These are phyloP conservation scores for Psephotus haematonotus DNA, from an alignment of 2,113 vertebrate species.

Conservation along the genomic window DNA sequence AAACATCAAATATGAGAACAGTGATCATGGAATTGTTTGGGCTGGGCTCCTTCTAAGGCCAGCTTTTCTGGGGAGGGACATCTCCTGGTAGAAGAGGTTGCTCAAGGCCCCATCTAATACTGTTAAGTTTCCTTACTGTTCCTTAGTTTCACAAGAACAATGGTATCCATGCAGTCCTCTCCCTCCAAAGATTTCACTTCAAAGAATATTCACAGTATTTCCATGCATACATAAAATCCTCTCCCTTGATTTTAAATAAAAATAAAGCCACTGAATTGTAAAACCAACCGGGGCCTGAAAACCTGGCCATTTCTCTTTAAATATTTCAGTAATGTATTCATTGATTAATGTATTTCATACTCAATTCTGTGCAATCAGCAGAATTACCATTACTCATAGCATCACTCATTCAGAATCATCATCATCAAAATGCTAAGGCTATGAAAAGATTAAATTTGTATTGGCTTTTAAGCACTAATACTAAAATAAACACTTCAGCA, in stretches of 20 bases:
- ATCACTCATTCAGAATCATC: constrained; percentile 20
- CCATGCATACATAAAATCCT: fast-evolving
- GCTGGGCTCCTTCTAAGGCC: neutral
- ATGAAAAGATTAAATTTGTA: constrained; percentile 38
- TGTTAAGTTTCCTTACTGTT: neutral
- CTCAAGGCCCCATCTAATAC: neutral
- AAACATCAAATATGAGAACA: neutral
- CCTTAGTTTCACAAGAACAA: fast-evolving
- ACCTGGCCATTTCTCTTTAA: neutral
- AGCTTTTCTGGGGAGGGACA: neutral
- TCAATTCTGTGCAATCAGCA: constrained; percentile 48
- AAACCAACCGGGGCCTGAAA: neutral
- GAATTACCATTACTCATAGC: constrained; percentile 31
- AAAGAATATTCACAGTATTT: neutral
- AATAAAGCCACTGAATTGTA: neutral
- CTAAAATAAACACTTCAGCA: constrained; percentile 51
- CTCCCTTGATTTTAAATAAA: neutral
- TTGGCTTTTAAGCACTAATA: constrained; percentile 46
- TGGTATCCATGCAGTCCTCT: neutral
- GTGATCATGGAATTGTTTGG: neutral
- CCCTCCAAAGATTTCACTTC: neutral
- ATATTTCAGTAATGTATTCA: neutral
- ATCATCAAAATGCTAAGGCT: neutral
- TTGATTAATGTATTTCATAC: constrained; percentile 12
- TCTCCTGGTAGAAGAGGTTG: neutral